These are phyloP conservation scores for Xenopus tropicalis DNA, from an alignment of 2,113 vertebrate genomes.

Conservation along the genomic window UCB_Xtro_10.0 CM004449.2:55022001-55022500, in stretches of 20 bases:
- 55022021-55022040: too few species aligned
- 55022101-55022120: neutral
- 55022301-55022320: conserved; percentile 62
- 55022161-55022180: neutral
- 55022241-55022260: conserved; percentile 71
- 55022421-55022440: too few species aligned
- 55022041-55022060: too few species aligned
- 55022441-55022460: too few species aligned
- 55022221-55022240: conserved; percentile 76
- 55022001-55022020: too few species aligned
- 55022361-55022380: conserved; percentile 56
- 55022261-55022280: conserved; percentile 73
- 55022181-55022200: neutral
- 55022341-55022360: conserved; percentile 72
- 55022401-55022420: neutral
- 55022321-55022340: conserved; percentile 74
- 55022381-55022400: conserved; percentile 29
- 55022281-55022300: conserved; percentile 61
- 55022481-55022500: too few species aligned
- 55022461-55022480: too few species aligned
- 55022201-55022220: conserved; percentile 68
- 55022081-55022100: too few species aligned
- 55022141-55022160: too few species aligned
- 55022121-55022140: too few species aligned
- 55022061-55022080: too few species aligned